phyloP scores from a whole-genome alignment of 1,140 invertebrate species.

The Apis florea region DNA sequence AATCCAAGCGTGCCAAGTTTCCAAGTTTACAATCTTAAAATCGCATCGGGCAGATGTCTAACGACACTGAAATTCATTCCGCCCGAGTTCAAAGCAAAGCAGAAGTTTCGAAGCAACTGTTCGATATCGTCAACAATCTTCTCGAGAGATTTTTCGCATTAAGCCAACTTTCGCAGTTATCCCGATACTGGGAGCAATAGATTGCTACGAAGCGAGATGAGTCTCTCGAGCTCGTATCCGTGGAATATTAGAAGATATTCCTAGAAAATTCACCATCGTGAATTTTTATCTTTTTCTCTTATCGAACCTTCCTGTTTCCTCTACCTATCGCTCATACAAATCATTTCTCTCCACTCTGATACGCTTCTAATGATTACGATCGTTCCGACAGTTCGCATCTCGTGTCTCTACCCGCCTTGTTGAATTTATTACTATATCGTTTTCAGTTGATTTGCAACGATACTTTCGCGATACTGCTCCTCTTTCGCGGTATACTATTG shows the following conservation, averaged over 20 bases:
- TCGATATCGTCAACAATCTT: slow-evolving; percentile 7
- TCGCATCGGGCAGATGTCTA: neutral
- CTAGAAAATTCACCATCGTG: too few relatives aligned
- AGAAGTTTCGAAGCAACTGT: neutral
- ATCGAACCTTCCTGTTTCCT: neutral
- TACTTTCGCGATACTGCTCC: neutral
- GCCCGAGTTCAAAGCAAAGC: neutral
- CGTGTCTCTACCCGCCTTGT: neutral
- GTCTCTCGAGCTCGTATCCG: neutral
- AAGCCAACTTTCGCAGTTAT: neutral
- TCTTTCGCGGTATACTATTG: neutral
- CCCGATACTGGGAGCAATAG: neutral
- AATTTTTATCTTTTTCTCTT: neutral
- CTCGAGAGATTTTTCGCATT: slow-evolving; percentile 8
- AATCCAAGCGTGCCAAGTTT: too few relatives aligned
- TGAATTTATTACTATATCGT: slow-evolving; percentile 21
- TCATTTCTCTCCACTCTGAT: neutral
- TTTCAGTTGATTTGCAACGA: slow-evolving; percentile 19
- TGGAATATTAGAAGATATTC: slow-evolving; percentile 10
- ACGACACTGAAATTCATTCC: neutral
- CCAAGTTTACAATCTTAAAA: neutral
- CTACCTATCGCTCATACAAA: neutral
- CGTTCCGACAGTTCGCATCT: neutral
- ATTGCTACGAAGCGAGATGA: neutral
- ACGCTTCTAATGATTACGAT: slow-evolving; percentile 7